phyloP scores from a whole-genome alignment of 2,113 vertebrate genomes.

The Catharus fuscescens region DNA sequence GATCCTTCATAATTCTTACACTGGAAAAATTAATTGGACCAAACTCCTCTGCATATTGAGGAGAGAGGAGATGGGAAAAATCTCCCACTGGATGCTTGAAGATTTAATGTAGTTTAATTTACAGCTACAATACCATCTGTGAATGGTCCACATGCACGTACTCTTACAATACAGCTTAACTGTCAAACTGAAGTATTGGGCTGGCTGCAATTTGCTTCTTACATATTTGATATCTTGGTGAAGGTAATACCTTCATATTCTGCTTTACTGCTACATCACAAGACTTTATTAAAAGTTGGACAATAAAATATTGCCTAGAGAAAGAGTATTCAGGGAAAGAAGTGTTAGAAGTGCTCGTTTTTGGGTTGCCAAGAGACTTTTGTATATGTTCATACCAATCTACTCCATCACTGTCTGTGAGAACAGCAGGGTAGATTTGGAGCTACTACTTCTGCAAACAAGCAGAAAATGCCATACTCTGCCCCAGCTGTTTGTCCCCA shows the following conservation, averaged over 20 bases:
- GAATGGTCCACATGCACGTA: not conserved
- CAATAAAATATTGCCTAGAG: not conserved
- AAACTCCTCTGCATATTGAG: not conserved
- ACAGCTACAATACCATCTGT: not conserved
- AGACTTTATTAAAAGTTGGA: not conserved
- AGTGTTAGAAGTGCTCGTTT: not conserved
- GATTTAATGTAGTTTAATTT: not conserved
- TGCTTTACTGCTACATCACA: not conserved
- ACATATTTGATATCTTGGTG: not conserved
- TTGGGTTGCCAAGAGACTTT: not conserved
- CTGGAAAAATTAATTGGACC: conserved; percentile 9
- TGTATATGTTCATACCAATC: accelerated
- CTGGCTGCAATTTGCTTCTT: not conserved
- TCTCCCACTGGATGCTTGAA: not conserved
- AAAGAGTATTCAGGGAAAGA: not conserved
- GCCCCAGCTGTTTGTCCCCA: not conserved
- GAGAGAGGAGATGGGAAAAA: not conserved
- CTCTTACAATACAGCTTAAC: not conserved
- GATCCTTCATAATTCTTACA: not conserved
- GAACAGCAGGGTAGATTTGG: not conserved
- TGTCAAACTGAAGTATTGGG: not conserved
- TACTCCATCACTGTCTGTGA: not conserved
- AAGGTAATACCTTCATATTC: not conserved
- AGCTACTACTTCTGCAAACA: not conserved
- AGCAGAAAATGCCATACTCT: not conserved